Percentiles rank a stretch among this genome's conserved stretches.
These are phyloP conservation scores for Gobio occitaniae DNA, from an alignment of 2,797 vertebrate species.

Conservation along the genomic window DNA sequence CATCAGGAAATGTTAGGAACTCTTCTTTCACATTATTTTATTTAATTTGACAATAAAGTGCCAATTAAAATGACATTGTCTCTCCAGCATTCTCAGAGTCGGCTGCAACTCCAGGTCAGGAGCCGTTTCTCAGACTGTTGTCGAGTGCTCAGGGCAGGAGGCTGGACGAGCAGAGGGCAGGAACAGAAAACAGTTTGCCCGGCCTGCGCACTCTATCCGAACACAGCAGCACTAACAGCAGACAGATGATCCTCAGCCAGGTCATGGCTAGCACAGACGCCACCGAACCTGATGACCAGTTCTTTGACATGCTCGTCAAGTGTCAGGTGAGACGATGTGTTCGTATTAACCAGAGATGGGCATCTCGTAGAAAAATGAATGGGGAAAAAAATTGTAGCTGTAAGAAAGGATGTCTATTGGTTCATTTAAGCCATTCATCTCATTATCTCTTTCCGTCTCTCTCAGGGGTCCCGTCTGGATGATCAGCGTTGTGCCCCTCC, in stretches of 20 bases:
- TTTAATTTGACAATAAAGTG: background rate
- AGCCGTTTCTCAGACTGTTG: constrained; percentile 82
- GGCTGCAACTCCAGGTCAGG: constrained; percentile 79
- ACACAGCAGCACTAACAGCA: constrained; percentile 73
- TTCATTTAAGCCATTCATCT: background rate
- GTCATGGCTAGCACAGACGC: constrained; percentile 80
- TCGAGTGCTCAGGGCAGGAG: constrained; percentile 83
- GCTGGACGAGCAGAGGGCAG: constrained; percentile 86
- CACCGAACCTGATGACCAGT: constrained; percentile 88
- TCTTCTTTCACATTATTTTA: background rate
- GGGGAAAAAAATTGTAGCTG: background rate
- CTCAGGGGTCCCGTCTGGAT: constrained; percentile 92
- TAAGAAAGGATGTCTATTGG: background rate
- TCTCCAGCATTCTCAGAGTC: constrained; percentile 81
- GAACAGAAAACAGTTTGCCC: constrained; percentile 79
- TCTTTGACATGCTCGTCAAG: constrained; percentile 94
- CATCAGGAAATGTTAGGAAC: constrained; percentile 85
- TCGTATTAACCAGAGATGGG: background rate
- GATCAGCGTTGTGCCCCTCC: constrained; percentile 96
- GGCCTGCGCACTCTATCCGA: constrained; percentile 76
- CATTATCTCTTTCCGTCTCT: background rate
- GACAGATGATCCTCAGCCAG: constrained; percentile 81
- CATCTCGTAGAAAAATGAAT: background rate
- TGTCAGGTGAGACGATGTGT: constrained; percentile 84
- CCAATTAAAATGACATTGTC: background rate